phyloP scores from a whole-genome alignment of 2,888 invertebrate species.

The Xanthostigma xanthostigma region DNA sequence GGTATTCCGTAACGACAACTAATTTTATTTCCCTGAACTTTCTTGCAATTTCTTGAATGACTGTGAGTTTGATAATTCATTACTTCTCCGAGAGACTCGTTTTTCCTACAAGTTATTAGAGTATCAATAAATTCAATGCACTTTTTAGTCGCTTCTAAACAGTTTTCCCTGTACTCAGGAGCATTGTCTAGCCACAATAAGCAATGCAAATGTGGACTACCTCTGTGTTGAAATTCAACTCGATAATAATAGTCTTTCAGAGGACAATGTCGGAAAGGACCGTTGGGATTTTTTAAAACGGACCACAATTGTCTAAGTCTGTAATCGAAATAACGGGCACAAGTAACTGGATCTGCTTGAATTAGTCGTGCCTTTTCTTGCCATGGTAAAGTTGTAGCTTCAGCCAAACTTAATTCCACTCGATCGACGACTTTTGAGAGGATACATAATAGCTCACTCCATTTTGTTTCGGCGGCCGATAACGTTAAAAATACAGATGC shows the following conservation, averaged over 20 bases:
- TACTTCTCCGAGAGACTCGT: conserved; percentile 8
- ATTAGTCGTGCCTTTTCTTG: conserved; percentile 13
- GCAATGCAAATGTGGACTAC: conserved; percentile 17
- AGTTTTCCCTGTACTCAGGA: too few relatives aligned
- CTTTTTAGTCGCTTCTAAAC: too few relatives aligned
- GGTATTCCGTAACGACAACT: background rate
- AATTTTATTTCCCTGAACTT: conserved; percentile 7
- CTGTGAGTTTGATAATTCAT: too few relatives aligned
- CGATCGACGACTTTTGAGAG: too few relatives aligned
- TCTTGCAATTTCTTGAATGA: conserved; percentile 13
- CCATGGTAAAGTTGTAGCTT: conserved; percentile 6
- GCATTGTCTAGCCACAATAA: conserved; percentile 14
- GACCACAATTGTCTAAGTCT: background rate
- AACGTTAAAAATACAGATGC: conserved; percentile 11
- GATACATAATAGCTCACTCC: conserved; percentile 10
- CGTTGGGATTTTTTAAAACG: conserved; percentile 7
- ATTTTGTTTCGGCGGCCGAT: conserved; percentile 11
- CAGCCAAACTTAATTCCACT: conserved; percentile 5
- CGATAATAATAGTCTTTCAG: conserved; percentile 13
- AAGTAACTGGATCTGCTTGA: conserved; percentile 15
- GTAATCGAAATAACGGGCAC: conserved; percentile 9
- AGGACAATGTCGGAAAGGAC: conserved; percentile 11
- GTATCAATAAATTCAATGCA: too few relatives aligned
- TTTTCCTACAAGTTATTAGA: conserved; percentile 13
- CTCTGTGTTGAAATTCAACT: conserved; percentile 19